These are phyloP conservation scores for Camptogramma bilineatum DNA, from an alignment of 2,888 invertebrate species.

Conservation along the genomic window DNA sequence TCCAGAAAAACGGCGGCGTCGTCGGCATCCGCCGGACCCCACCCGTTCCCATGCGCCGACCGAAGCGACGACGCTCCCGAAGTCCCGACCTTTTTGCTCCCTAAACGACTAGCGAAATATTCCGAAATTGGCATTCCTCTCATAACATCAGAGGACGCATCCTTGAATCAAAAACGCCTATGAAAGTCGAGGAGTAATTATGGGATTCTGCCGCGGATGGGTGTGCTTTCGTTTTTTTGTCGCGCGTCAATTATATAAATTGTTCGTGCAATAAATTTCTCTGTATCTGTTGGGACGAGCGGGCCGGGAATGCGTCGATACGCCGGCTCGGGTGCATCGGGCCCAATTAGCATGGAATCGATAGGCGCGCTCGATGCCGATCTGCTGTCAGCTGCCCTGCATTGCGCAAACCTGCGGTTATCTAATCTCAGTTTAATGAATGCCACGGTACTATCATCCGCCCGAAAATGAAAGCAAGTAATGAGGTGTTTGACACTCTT, in stretches of 20 bases:
- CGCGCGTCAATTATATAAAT: constrained; percentile 84
- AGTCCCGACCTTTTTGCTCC: constrained; percentile 67
- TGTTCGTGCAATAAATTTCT: constrained; percentile 84
- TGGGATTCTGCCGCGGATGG: constrained; percentile 72
- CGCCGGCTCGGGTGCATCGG: constrained; percentile 65
- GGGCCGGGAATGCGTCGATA: constrained; percentile 72
- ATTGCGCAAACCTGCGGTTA: constrained; percentile 73
- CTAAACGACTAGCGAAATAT: constrained; percentile 82
- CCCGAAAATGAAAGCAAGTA: constrained; percentile 31
- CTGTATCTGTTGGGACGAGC: constrained; percentile 80
- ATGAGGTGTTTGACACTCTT: constrained; percentile 24
- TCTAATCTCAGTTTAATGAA: constrained; percentile 81
- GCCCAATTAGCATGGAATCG: constrained; percentile 85
- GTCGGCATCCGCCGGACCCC: constrained; percentile 68
- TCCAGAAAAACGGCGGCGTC: constrained; percentile 69
- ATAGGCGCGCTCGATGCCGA: constrained; percentile 79
- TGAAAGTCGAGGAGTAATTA: constrained; percentile 76
- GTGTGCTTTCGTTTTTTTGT: constrained; percentile 82
- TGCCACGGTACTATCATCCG: constrained; percentile 67
- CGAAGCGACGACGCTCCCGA: constrained; percentile 37
- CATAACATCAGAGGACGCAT: constrained; percentile 81
- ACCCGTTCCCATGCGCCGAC: constrained; percentile 70
- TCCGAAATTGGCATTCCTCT: constrained; percentile 82
- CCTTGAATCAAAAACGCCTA: constrained; percentile 78
- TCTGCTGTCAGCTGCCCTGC: constrained; percentile 75